phyloP scores from a whole-genome alignment of 1,140 invertebrate species.

The Neodiprion fabricii region DNA sequence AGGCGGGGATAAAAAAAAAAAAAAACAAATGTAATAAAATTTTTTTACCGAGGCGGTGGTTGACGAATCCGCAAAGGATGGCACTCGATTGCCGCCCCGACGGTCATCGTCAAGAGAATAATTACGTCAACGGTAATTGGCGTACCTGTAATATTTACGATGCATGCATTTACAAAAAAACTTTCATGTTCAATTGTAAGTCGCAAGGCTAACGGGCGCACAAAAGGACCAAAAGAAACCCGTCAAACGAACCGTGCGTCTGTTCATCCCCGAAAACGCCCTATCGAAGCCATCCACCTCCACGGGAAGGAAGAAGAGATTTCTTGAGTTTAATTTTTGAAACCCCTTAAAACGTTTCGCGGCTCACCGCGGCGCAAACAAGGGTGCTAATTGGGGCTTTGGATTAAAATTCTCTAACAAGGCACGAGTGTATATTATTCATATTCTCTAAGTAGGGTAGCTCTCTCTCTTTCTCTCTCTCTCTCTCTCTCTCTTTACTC shows the following conservation, averaged over 20 bases:
- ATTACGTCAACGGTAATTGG: slow-evolving; percentile 1
- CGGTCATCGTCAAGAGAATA: background rate
- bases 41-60: too few species aligned
- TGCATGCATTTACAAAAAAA: background rate
- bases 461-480: background rate
- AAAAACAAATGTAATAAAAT: background rate
- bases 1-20: background rate
- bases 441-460: background rate
- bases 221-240: background rate
- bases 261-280: background rate
- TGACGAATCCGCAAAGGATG: background rate
- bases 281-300: too few species aligned
- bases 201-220: background rate
- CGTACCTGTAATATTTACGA: background rate
- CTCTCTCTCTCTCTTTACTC: background rate
- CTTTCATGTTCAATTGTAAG: too few species aligned
- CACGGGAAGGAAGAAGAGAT: too few species aligned
- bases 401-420: background rate
- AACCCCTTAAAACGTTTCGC: background rate
- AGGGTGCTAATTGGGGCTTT: slow-evolving; percentile 3
- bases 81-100: background rate
- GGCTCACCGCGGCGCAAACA: background rate
- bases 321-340: too few species aligned
- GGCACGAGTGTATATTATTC: slow-evolving; percentile 1
- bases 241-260: background rate